phyloP scores from a whole-genome alignment of 2,797 vertebrate species.

The Australoheros facetus region DNA sequence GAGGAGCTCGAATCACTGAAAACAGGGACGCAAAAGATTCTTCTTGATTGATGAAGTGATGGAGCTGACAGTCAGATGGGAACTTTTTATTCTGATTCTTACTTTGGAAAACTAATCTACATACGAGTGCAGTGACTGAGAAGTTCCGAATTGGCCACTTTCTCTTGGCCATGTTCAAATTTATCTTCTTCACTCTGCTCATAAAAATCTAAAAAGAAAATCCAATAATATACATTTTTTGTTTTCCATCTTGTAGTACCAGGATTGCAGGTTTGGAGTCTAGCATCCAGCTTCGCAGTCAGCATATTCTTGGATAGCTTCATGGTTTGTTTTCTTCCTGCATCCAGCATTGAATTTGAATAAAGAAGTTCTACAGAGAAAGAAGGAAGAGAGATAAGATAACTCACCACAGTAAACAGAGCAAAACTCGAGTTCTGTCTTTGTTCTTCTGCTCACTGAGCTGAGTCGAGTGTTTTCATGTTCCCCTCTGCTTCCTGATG shows the following conservation, averaged over 20 bases:
- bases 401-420: constrained; percentile 5
- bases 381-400: background rate
- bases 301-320: background rate
- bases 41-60: background rate
- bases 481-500: constrained; percentile 31
- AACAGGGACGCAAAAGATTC: background rate
- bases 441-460: constrained; percentile 18
- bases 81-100: background rate
- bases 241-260: no score
- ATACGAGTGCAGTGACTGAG: background rate
- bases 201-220: background rate
- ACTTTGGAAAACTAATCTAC: background rate
- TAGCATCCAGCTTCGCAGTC: rapidly evolving
- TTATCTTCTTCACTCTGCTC: rapidly evolving
- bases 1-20: background rate
- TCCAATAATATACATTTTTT: background rate
- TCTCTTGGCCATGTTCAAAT: background rate
- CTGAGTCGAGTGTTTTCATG: constrained; percentile 10
- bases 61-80: background rate
- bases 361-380: background rate
- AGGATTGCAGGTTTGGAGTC: background rate
- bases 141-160: background rate
- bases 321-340: constrained; percentile 14
- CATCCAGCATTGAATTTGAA: background rate
- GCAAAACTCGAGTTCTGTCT: constrained; percentile 12